Percentiles rank a stretch among this genome's conserved stretches.
These are phyloP conservation scores for Sebastiscus albofasciatus DNA, from an alignment of 2,797 vertebrate genomes.

Conservation along the genomic window DNA sequence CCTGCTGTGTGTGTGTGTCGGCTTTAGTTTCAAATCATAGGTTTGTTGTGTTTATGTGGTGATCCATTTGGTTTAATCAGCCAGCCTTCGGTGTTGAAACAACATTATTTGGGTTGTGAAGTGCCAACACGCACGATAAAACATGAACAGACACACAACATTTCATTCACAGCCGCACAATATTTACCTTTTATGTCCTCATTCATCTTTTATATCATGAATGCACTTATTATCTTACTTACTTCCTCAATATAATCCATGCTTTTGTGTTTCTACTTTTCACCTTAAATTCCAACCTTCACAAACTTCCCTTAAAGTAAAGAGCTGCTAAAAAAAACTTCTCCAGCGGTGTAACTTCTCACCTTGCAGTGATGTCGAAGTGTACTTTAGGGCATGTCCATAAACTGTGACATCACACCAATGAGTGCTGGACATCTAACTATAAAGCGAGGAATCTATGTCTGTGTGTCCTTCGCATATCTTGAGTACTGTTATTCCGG, in stretches of 20 bases:
- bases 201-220: conserved; percentile 16
- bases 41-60: conserved; percentile 19
- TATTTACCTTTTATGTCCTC: conserved; percentile 26
- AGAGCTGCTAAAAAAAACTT: neutral
- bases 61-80: conserved; percentile 38
- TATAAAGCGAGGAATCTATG: too few relatives aligned
- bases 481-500: too few relatives aligned
- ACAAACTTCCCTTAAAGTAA: neutral
- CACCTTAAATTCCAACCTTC: neutral
- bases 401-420: neutral
- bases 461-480: too few relatives aligned
- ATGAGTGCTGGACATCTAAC: neutral
- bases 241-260: neutral
- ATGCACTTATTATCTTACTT: neutral
- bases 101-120: neutral
- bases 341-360: neutral
- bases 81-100: conserved; percentile 9
- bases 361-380: neutral
- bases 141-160: neutral
- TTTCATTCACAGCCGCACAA: conserved; percentile 1
- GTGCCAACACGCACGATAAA: conserved; percentile 5
- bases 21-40: conserved; percentile 32
- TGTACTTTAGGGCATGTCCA: neutral
- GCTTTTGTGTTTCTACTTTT: neutral
- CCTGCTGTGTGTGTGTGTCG: neutral